Percentiles rank a stretch among this genome's conserved stretches.
Conservation (phyloP, 2,888 invertebrate genomes). For the Phasia obesa region DNA sequence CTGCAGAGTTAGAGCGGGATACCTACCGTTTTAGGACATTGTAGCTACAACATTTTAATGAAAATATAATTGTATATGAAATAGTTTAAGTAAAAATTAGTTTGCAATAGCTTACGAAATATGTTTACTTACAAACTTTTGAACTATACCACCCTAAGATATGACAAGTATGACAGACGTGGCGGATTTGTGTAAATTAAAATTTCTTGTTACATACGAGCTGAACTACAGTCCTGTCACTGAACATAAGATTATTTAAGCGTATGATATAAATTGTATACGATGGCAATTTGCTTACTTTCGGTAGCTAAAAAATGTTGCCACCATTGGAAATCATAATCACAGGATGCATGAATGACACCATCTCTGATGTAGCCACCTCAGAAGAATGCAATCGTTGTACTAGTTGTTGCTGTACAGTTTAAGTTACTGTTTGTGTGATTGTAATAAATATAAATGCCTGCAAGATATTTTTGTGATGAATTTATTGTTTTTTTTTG, state of each 20-base stretch:
- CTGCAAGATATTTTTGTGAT: conserved; percentile 51
- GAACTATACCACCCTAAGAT: too few species aligned
- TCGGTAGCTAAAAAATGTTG: conserved; percentile 64
- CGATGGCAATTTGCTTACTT: conserved; percentile 63
- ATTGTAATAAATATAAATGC: conserved; percentile 52
- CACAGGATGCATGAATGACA: conserved; percentile 33
- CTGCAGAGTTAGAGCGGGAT: too few species aligned
- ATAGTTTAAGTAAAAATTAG: too few species aligned
- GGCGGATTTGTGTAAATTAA: conserved; percentile 55
- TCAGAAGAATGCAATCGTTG: conserved; percentile 41
- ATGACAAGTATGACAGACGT: conserved; percentile 44
- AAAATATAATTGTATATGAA: too few species aligned
- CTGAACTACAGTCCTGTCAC: conserved; percentile 51
- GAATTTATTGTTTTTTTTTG: conserved; percentile 60
- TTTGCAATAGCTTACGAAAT: too few species aligned
- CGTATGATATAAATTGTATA: conserved; percentile 54
- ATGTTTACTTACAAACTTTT: too few species aligned
- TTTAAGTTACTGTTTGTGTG: conserved; percentile 11
- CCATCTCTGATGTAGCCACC: conserved; percentile 39
- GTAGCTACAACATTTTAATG: too few species aligned
- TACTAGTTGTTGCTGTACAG: conserved; percentile 14
- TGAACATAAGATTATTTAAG: conserved; percentile 54
- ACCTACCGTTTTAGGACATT: too few species aligned
- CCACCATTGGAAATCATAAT: conserved; percentile 44
- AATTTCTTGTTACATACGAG: conserved; percentile 18